phyloP scores from a whole-genome alignment of 2,888 invertebrate genomes.

The Aphodius sticticus region DNA sequence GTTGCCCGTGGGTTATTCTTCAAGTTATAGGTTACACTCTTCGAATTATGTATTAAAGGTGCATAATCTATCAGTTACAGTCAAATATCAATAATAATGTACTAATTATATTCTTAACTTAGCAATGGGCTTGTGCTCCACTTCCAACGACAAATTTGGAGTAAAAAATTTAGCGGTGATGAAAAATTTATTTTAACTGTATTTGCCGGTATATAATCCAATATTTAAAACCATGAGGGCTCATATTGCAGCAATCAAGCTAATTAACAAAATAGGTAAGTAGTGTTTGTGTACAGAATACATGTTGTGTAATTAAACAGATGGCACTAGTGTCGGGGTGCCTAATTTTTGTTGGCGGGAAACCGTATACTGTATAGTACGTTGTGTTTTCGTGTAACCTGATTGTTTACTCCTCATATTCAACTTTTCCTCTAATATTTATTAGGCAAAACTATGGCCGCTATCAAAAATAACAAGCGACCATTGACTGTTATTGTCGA shows the following conservation, averaged over 20 bases:
- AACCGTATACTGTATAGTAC: background rate
- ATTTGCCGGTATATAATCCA: background rate
- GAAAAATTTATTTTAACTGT: background rate
- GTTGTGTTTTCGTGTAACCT: background rate
- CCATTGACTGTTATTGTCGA: slow-evolving; percentile 87
- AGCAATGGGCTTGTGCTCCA: background rate
- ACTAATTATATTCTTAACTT: background rate
- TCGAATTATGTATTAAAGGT: too few relatives aligned
- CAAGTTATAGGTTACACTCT: background rate
- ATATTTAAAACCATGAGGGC: slow-evolving; percentile 15
- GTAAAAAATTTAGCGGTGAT: background rate
- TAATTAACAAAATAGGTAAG: slow-evolving; percentile 19
- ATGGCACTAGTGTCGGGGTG: background rate
- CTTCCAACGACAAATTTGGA: background rate
- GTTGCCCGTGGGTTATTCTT: background rate
- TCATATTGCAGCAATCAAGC: slow-evolving; percentile 13
- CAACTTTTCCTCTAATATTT: background rate
- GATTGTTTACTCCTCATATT: background rate
- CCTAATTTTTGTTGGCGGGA: background rate
- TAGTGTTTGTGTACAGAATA: background rate
- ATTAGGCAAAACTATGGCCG: slow-evolving; percentile 29
- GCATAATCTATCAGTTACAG: too few relatives aligned
- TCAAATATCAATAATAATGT: too few relatives aligned
- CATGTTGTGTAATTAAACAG: background rate
- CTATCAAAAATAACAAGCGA: slow-evolving; percentile 51